These are phyloP conservation scores for Bubo bubo DNA, from an alignment of 2,113 vertebrate species.

Conservation along the genomic window DNA sequence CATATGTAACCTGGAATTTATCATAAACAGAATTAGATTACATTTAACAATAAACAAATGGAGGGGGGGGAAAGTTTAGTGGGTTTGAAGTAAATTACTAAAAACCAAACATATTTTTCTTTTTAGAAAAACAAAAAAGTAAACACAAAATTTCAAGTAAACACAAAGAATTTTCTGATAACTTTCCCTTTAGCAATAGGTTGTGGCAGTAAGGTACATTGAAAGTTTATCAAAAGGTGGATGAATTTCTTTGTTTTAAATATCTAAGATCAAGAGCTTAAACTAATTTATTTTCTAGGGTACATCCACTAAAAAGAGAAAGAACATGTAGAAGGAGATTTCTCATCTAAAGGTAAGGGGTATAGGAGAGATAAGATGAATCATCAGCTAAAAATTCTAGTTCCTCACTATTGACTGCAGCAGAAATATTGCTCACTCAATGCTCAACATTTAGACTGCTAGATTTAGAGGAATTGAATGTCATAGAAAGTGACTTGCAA, in stretches of 20 bases:
- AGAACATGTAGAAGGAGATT: background rate
- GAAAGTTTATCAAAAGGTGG: background rate
- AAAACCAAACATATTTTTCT: background rate
- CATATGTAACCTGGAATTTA: background rate
- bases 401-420: background rate
- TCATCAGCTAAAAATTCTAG: background rate
- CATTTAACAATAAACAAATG: background rate
- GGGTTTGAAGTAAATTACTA: background rate
- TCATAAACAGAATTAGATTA: background rate
- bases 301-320: background rate
- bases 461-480: background rate
- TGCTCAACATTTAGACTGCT: background rate
- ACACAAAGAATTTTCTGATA: background rate
- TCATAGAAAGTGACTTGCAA: background rate
- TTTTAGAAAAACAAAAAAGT: background rate
- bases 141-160: background rate
- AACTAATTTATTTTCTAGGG: background rate
- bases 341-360: background rate
- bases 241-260: background rate
- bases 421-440: background rate
- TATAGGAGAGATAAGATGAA: background rate
- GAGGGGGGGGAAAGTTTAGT: fast-evolving
- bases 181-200: background rate
- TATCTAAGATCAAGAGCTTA: background rate
- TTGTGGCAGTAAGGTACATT: background rate